Conservation (phyloP, 2,888 invertebrate species). For the Aphidius colemani region DNA sequence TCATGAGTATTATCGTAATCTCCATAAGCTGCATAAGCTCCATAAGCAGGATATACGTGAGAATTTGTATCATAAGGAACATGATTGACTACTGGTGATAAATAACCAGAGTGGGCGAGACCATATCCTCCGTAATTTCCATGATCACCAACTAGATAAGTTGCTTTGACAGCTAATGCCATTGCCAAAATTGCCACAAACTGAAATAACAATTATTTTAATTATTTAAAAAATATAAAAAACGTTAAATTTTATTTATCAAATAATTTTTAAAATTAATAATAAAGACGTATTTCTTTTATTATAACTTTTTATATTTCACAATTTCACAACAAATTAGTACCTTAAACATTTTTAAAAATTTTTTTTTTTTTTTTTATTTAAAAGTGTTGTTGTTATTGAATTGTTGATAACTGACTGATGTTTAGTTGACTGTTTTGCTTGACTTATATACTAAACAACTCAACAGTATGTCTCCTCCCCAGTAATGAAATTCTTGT, state of each 20-base stretch:
- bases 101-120: slow-evolving; percentile 30
- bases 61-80: slow-evolving; percentile 31
- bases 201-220: slow-evolving; percentile 16
- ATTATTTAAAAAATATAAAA: too few species aligned
- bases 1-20: slow-evolving; percentile 26
- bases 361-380: neutral
- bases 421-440: slow-evolving; percentile 22
- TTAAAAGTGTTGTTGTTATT: slow-evolving; percentile 3
- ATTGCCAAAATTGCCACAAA: slow-evolving; percentile 35
- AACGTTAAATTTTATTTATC: too few species aligned
- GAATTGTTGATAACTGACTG: slow-evolving; percentile 19
- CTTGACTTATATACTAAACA: slow-evolving; percentile 32
- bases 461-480: slow-evolving; percentile 18
- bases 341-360: slow-evolving; percentile 35
- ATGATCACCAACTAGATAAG: slow-evolving; percentile 30
- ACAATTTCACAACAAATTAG: neutral
- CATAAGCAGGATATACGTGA: slow-evolving; percentile 27
- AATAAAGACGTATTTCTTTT: neutral
- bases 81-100: slow-evolving; percentile 26
- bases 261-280: too few species aligned
- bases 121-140: slow-evolving; percentile 27
- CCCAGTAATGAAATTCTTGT: slow-evolving; percentile 37
- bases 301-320: neutral
- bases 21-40: slow-evolving; percentile 21
- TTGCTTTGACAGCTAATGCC: slow-evolving; percentile 40